These are phyloP conservation scores for Atlantisia rogersi DNA, from an alignment of 2,113 vertebrate genomes.

Conservation along the genomic window DNA sequence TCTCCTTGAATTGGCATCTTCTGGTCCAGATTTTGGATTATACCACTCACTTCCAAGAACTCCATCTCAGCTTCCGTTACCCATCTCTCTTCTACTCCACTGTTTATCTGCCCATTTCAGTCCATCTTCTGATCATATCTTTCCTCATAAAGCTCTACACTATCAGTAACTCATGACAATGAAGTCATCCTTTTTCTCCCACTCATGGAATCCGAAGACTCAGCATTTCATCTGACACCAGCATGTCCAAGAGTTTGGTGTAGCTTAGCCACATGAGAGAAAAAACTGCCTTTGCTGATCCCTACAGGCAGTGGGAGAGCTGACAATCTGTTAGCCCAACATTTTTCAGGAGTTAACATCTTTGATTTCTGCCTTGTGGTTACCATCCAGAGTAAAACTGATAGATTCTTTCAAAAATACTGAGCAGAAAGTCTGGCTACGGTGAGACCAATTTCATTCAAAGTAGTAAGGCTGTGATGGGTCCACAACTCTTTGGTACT, in stretches of 20 bases:
- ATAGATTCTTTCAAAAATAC: background rate
- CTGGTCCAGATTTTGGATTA: background rate
- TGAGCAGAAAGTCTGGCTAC: background rate
- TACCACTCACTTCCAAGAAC: background rate
- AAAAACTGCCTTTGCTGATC: background rate
- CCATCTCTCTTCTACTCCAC: background rate
- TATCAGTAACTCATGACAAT: background rate
- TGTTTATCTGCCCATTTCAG: background rate
- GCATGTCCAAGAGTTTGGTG: background rate
- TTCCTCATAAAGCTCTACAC: background rate
- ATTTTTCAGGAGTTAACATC: rapidly evolving
- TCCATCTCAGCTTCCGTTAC: background rate
- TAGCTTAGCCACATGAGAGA: background rate
- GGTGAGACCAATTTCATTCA: background rate
- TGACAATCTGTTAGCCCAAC: background rate
- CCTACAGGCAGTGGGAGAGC: background rate
- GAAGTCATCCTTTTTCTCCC: background rate
- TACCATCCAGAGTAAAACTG: background rate
- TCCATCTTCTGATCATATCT: background rate
- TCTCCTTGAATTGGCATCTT: background rate
- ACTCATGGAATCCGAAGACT: background rate
- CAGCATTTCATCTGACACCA: background rate
- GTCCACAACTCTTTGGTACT: background rate
- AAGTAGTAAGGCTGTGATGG: background rate
- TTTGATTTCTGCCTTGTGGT: background rate